Conservation (phyloP, 2,113 vertebrate species). For the Ptychochromis oligacanthus region DNA sequence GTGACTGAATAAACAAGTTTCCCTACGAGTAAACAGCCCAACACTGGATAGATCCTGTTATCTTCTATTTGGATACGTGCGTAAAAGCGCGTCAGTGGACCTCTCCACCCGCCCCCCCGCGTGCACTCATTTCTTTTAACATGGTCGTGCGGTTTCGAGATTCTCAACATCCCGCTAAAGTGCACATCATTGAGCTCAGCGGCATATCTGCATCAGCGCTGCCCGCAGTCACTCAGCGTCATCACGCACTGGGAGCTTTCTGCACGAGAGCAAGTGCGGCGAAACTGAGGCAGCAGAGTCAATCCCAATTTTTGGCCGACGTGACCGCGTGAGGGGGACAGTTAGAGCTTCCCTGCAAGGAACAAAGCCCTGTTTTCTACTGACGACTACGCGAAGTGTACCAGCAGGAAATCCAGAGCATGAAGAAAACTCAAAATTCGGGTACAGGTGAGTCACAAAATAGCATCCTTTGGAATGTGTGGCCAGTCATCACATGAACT, state of each 20-base stretch:
- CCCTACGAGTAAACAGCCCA: neutral
- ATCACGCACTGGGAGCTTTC: conserved; percentile 16
- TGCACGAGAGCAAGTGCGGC: conserved; percentile 8
- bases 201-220: conserved; percentile 34
- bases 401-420: conserved; percentile 34
- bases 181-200: conserved; percentile 30
- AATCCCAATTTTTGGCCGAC: neutral
- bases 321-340: neutral
- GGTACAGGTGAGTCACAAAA: conserved; percentile 36
- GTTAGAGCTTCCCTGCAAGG: neutral
- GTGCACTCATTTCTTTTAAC: neutral
- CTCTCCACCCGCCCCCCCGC: neutral
- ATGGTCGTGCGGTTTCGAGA: conserved; percentile 24
- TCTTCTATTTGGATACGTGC: conserved; percentile 25
- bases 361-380: neutral
- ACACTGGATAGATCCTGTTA: neutral
- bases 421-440: conserved; percentile 72
- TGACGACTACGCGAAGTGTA: conserved; percentile 8
- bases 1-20: neutral
- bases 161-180: conserved; percentile 21
- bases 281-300: conserved; percentile 6
- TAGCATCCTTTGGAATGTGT: neutral
- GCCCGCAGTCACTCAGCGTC: conserved; percentile 14
- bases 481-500: neutral
- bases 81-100: conserved; percentile 49